Evolutionary conservation across 2,113 vertebrate genomes (phyloP), one percentile per base, ranked within the genome.

Genomic region (Lates calcarifer): DNA sequence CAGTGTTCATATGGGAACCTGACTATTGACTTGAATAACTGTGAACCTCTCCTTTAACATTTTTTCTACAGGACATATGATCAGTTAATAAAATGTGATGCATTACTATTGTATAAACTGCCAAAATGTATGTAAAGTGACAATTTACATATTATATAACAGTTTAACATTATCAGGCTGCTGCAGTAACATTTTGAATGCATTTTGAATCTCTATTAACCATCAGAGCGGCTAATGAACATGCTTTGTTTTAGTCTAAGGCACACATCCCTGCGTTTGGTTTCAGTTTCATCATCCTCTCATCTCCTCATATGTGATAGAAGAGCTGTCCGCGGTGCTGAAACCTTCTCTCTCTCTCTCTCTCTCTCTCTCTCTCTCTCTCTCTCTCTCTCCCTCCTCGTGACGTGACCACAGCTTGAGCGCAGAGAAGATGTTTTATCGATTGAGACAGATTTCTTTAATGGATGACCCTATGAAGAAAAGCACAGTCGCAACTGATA

Each of bases 281-380:
- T 12, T 53, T 65, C 37, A 18, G 28, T 57, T 33, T 55, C 29
- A 51, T 61, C n/a, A n/a, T n/a, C n/a, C n/a, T n/a, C 58, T 28
- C 4, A 26, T 56, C 51, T 43, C 17, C 17, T 73, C 61, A 64
- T 65, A 51, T 14, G 67, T 15, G 65, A 10, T 29, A 2, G n/a
- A 45, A 70, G 91, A 91, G 81, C 90, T 93, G 82, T 90, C 91
- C 84, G 29, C 37, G 84, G 90, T 93, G 76, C 91, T 90, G 87
- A 84, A 80, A 2, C 8, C 7, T 8, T n/a, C 6, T 3, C 37
- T 15, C 14, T 14, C n/a, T 1, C 28, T n/a, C 72, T 35, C 56
- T 17, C 24, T 61, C 41, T 69, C 65, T 57, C 28, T 8, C 2
- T n/a, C 6, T 3, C 37, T 15, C 14, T 14, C n/a, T 1, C 28